These are phyloP conservation scores for Montipora foliosa DNA, from an alignment of 64 coral and sea anemone species.

Conservation along the genomic window DNA sequence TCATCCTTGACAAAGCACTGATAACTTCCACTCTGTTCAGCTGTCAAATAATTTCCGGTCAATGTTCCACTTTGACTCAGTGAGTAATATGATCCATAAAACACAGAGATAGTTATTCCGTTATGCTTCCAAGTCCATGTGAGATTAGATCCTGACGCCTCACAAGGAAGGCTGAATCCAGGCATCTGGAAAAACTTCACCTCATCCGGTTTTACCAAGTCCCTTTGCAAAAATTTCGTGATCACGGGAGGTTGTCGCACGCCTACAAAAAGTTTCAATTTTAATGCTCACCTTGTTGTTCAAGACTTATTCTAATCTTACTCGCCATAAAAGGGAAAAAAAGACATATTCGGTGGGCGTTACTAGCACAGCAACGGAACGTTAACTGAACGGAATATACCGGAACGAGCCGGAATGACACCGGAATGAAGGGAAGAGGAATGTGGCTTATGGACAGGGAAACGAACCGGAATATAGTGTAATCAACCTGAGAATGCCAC, in stretches of 20 bases:
- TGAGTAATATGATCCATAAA: neutral
- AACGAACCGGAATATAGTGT: no score
- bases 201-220: slow-evolving; percentile 18
- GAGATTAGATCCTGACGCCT: slow-evolving; percentile 4
- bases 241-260: neutral
- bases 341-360: no score
- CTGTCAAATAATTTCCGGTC: neutral
- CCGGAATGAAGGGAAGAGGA: no score
- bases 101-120: neutral
- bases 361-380: no score
- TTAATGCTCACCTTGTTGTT: no score
- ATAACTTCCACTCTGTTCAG: slow-evolving; percentile 41
- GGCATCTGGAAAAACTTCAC: neutral
- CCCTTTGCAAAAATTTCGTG: neutral
- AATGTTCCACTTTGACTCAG: slow-evolving; percentile 6
- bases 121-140: slow-evolving; percentile 45
- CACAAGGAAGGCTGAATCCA: slow-evolving; percentile 1
- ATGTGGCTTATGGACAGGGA: no score
- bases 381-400: no score
- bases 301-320: no score
- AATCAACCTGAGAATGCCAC: no score
- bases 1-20: slow-evolving; percentile 62
- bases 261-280: neutral
- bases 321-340: no score
- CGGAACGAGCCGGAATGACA: no score